Evolutionary conservation across 2,797 vertebrate genomes (phyloP).

Genomic region (Neopelma chrysocephalum): DNA sequence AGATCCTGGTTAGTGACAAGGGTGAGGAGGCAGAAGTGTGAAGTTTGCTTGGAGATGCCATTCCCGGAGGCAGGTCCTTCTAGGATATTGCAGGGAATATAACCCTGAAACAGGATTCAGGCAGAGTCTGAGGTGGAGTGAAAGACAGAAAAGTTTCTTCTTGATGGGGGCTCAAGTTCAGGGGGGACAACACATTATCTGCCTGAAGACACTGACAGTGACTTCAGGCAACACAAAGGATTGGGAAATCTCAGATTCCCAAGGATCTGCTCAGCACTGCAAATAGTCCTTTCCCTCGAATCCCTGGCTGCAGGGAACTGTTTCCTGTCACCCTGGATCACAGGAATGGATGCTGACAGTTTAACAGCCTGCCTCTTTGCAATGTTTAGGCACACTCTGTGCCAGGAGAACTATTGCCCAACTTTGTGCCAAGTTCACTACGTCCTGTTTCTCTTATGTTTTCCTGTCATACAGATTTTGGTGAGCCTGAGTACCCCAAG

Average conservation of each 20-base stretch:
- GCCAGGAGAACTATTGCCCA: conserved; percentile 11
- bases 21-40: not conserved
- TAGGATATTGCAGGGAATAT: not conserved
- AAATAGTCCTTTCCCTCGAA: not conserved
- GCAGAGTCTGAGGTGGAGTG: not conserved
- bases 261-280: not conserved
- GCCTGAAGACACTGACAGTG: not conserved
- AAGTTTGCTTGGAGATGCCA: not conserved
- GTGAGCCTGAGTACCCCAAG: not conserved
- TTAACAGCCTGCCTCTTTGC: conserved; percentile 28
- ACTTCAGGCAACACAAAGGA: not conserved
- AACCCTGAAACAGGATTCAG: not conserved
- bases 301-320: not conserved
- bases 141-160: not conserved
- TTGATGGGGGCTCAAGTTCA: not conserved
- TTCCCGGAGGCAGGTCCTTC: not conserved
- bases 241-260: not conserved
- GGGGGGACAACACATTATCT: no score
- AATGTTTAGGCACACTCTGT: not conserved
- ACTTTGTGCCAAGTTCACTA: not conserved
- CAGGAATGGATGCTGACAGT: conserved; percentile 7
- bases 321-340: not conserved
- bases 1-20: not conserved
- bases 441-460: not conserved
- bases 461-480: conserved; percentile 18